Conservation (phyloP, 64 coral and sea anemone species). For the Montipora foliosa region DNA sequence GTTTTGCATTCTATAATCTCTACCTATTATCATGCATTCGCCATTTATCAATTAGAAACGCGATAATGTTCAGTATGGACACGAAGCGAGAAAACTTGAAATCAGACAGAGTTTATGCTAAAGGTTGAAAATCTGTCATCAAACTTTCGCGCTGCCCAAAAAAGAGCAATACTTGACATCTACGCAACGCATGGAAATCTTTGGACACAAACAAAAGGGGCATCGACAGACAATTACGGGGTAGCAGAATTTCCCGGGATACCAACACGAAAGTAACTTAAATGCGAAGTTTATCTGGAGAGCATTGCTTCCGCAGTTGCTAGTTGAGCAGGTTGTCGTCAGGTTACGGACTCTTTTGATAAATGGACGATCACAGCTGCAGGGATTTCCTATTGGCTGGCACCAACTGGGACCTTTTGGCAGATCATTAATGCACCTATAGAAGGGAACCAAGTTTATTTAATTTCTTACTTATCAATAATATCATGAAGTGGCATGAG, state of each 20-base stretch:
- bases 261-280: constrained; percentile 25
- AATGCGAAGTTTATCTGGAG: constrained; percentile 7
- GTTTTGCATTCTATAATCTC: no score
- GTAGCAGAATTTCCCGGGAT: background rate
- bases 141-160: no score
- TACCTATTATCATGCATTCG: no score
- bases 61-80: no score
- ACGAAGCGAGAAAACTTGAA: no score
- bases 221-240: no score
- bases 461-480: background rate
- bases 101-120: no score
- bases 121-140: no score
- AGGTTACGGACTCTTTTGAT: background rate
- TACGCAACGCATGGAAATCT: no score
- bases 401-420: constrained; percentile 29
- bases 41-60: no score
- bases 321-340: background rate
- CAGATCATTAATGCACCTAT: constrained; percentile 5
- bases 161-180: no score
- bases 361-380: constrained; percentile 27
- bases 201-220: no score
- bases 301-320: background rate
- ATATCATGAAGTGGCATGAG: background rate
- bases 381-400: constrained; percentile 17
- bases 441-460: background rate